Conservation (phyloP, 1,140 invertebrate species). For the Brachionus plicatilis region DNA sequence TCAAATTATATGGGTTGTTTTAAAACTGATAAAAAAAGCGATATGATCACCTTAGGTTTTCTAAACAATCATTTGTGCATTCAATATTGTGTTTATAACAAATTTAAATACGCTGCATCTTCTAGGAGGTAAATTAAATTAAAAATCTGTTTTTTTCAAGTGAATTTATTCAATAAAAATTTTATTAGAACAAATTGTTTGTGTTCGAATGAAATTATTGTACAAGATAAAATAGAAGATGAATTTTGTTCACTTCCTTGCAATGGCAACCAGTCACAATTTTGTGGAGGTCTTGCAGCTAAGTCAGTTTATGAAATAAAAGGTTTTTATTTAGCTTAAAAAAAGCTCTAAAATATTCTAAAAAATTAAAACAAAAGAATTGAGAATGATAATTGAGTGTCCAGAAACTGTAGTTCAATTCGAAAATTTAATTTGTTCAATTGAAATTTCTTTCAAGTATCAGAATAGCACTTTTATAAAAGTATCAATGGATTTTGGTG, state of each 20-base stretch:
- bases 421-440: not conserved
- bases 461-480: not conserved
- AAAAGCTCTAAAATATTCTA: not conserved
- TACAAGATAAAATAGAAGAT: not conserved
- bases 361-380: not conserved
- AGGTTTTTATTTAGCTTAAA: not conserved
- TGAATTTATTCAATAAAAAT: not conserved
- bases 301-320: not conserved
- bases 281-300: not conserved
- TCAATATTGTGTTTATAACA: not conserved
- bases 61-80: not conserved
- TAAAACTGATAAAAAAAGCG: not conserved
- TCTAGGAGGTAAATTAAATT: not conserved
- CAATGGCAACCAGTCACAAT: not conserved
- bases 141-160: not conserved
- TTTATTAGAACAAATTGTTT: not conserved
- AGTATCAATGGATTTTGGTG: not conserved
- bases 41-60: not conserved
- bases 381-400: not conserved
- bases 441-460: not conserved
- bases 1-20: not conserved
- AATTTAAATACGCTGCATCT: not conserved
- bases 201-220: not conserved
- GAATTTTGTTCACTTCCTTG: not conserved
- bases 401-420: not conserved